Base-by-base conservation (phyloP, 2,888 invertebrate species). In the Thalpophila matura region DNA sequence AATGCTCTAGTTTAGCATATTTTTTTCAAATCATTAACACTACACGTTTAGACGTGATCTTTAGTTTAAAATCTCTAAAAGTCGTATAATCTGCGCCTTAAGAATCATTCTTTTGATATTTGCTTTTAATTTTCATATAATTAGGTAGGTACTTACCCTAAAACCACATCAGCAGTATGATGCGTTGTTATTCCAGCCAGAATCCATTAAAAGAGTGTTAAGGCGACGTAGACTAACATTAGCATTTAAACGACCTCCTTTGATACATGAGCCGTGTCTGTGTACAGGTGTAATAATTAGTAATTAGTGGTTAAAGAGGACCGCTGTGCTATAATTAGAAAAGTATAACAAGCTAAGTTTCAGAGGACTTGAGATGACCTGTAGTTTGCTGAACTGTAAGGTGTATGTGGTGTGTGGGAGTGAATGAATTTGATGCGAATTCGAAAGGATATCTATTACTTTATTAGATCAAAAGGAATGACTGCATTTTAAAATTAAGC, bases 211-310 rank as follows among this genome's bases (percentile, higher is more conserved):
- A 35, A 3, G 22, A 51, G 40, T 20, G 35, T 27, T 43, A 26
- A 45, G 33, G 7, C n/a, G 26, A 26, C 24, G 43, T 40, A 56
- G 56, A 43, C 51, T 10, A 12, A 14, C 14, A 71, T 71, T 71
- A 69, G 43, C 70, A 62, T 69, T 22, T 49, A 56, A 62, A 75
- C 49, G 58, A 76, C 56, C 53, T 27, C 53, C 42, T 70, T 75
- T 55, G 57, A 45, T 26, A 37, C 33, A 7, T 12, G 43, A 74
- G 22, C 18, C 57, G 49, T 47, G 60, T 38, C 61, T 58, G 16
- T 37, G 54, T 56, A 51, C 45, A 68, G 47, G 70, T 38, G 14
- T 38, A 16, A 35, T 65, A 71, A 71, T 71, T 53, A 59, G 40
- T 50, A 69, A 69, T 69, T 58, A 55, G 26, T 29, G 35, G 29